These are phyloP conservation scores for Caenorhabditis afra DNA, from an alignment of 2,888 invertebrate species.

Conservation along the genomic window DNA sequence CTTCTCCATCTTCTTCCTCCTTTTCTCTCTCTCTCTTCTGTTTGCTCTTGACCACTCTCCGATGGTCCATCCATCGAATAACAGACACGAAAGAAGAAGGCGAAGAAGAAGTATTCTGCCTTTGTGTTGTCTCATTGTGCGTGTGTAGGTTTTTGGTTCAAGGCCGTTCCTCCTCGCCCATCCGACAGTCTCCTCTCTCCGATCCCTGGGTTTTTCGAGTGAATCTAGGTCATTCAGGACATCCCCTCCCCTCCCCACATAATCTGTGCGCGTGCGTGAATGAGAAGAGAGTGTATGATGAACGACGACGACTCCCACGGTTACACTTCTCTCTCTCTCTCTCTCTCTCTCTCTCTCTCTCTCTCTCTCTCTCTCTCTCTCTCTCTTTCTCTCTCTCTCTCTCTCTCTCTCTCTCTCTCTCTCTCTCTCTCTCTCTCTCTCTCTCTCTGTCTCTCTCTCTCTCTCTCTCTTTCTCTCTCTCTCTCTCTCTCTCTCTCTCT, in stretches of 20 bases:
- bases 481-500: too few relatives aligned
- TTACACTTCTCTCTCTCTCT: not conserved
- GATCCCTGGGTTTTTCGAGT: slow-evolving; percentile 50
- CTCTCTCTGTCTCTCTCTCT: too few relatives aligned
- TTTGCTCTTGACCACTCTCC: not conserved
- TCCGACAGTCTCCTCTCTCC: slow-evolving; percentile 65
- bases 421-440: too few relatives aligned
- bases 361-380: too few relatives aligned
- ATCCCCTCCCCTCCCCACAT: slow-evolving; percentile 23
- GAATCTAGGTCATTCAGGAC: slow-evolving; percentile 54
- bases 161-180: slow-evolving; percentile 61
- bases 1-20: slow-evolving; percentile 3
- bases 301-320: not conserved
- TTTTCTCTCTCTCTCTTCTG: slow-evolving; percentile 4
- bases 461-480: too few relatives aligned
- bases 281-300: slow-evolving; percentile 22
- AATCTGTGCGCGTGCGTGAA: slow-evolving; percentile 31
- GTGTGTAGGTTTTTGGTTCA: slow-evolving; percentile 55
- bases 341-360: too few relatives aligned
- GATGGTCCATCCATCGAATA: not conserved
- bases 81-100: slow-evolving; percentile 5
- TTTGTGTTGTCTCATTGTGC: not conserved
- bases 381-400: too few relatives aligned
- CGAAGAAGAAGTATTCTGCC: not conserved
- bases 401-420: too few relatives aligned